These are phyloP conservation scores for Cephalotes varians DNA, from an alignment of 2,888 invertebrate genomes.

Conservation along the genomic window DNA sequence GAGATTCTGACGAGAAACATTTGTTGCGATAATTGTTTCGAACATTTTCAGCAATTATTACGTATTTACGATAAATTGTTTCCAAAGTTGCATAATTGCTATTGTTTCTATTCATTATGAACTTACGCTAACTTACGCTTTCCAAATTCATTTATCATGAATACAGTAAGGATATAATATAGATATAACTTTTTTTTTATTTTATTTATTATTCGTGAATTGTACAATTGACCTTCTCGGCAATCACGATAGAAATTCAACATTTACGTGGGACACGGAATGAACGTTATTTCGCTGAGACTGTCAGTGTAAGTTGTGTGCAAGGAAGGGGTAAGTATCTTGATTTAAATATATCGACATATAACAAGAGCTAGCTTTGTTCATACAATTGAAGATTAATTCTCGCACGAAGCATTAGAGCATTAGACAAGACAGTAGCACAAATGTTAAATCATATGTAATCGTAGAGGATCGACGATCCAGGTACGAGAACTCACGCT, in stretches of 20 bases:
- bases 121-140: neutral
- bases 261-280: neutral
- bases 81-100: neutral
- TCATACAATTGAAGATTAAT: neutral
- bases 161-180: neutral
- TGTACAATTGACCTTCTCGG: neutral
- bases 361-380: neutral
- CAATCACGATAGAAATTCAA: neutral
- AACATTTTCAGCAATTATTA: neutral
- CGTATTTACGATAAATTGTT: neutral
- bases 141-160: neutral
- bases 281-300: neutral
- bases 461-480: neutral
- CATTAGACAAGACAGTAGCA: neutral
- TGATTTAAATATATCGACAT: neutral
- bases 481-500: neutral
- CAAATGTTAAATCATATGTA: neutral
- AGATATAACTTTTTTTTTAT: constrained; percentile 18
- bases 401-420: neutral
- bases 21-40: neutral
- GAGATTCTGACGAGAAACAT: neutral
- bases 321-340: neutral
- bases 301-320: neutral
- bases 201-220: neutral
- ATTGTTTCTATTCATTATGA: neutral